Evolutionary conservation across 1,140 invertebrate species (phyloP).

Genomic region (Orius laevigatus): DNA sequence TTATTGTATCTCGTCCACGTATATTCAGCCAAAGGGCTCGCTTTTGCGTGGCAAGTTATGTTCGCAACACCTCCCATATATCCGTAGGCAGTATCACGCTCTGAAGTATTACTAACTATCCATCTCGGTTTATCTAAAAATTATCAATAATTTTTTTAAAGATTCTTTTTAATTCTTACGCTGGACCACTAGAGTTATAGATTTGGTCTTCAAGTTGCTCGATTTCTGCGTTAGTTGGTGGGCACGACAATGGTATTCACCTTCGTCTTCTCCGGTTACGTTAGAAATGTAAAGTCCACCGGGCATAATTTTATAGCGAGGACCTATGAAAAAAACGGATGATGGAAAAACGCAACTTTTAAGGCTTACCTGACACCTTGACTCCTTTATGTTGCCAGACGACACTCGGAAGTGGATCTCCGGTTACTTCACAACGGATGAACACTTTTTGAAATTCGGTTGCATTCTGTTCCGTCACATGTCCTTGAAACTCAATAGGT

Average conservation of each 20-base stretch:
- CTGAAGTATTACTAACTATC: neutral
- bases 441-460: constrained; percentile 29
- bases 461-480: constrained; percentile 26
- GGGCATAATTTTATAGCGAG: constrained; percentile 27
- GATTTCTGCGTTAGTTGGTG: constrained; percentile 30
- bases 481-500: constrained; percentile 23
- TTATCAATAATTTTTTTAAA: neutral
- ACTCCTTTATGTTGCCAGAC: constrained; percentile 22
- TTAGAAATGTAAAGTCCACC: constrained; percentile 33
- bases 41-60: constrained; percentile 9
- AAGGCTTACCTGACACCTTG: constrained; percentile 5
- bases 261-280: constrained; percentile 32
- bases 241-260: constrained; percentile 35
- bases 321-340: constrained; percentile 17
- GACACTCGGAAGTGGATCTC: constrained; percentile 32
- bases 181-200: constrained; percentile 34
- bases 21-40: constrained; percentile 4
- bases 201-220: constrained; percentile 27
- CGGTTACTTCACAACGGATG: constrained; percentile 31
- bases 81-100: constrained; percentile 6
- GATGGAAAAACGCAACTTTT: neutral
- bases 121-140: constrained; percentile 13
- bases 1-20: constrained; percentile 10
- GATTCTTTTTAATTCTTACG: constrained; percentile 30
- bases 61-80: constrained; percentile 7